Conservation (phyloP, 2,113 vertebrate genomes). For the Odocoileus virginianus region DNA sequence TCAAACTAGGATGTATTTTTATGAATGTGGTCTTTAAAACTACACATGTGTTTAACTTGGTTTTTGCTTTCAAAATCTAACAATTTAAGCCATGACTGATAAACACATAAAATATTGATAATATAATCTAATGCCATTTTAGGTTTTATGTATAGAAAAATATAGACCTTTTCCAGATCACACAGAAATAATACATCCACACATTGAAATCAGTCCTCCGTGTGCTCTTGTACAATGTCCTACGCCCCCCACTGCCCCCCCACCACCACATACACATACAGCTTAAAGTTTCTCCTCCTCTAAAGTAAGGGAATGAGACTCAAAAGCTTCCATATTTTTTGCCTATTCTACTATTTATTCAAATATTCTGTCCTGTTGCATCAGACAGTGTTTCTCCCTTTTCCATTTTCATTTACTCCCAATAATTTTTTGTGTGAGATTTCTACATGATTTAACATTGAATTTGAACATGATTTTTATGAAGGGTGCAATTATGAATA, state of each 20-base stretch:
- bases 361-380: neutral
- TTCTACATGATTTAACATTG: neutral
- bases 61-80: neutral
- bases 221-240: neutral
- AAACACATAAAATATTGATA: neutral
- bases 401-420: neutral
- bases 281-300: neutral
- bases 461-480: neutral
- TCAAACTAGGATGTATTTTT: neutral
- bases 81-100: neutral
- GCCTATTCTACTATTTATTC: neutral
- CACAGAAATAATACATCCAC: neutral
- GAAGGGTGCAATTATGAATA: neutral
- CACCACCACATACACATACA: fast-evolving
- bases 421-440: neutral
- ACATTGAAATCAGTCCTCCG: neutral
- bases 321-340: neutral
- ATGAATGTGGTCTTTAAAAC: neutral
- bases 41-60: neutral
- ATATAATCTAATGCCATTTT: neutral
- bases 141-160: neutral
- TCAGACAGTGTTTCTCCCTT: neutral
- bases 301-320: neutral
- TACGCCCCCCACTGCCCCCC: neutral
- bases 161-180: neutral